Base-by-base conservation (phyloP, 2,797 vertebrate species). In the Falco novaeseelandiae region DNA sequence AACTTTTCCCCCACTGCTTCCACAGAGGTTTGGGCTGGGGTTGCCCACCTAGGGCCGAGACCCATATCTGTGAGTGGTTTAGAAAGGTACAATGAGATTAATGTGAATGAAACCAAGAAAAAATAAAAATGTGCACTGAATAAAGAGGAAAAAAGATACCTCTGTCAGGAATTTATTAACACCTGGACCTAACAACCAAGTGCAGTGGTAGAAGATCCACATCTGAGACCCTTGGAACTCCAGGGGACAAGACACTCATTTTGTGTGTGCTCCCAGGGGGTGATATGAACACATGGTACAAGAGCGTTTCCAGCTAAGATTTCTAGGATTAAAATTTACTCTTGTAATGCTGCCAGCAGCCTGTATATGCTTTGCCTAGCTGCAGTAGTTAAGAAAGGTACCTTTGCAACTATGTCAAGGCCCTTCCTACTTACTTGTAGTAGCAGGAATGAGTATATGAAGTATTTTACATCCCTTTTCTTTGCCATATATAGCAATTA, bases 381-480 rank as follows among this genome's bases (percentile, higher is more conserved):
- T 86, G 62, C 52, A 66, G 38, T 66, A 67, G 55, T 83, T 70
- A 80, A 91, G 62, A 95, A 95, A 59, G 42, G 55, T 83, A 78
- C 54, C 32, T 83, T 83, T 48, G 83, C 49, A 88, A 46, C 38
- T 73, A 17, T 9, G 83, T 38, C n/a, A 63, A 80, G 49, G 67
- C 54, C 72, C 93, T 96, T 81, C 25, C 44, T 38, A 71, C 38
- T 69, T 87, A 83, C 58, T 96, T 81, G 76, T 63, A 74, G 78
- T 23, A 90, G 87, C 62, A 94, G 48, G 58, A 97, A 91, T 48
- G 70, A 92, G 44, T 44, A 79, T 34, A 83, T 1, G 3, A 87
- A 90, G 54, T 93, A 93, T 82, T 89, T 96, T 76, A 87, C 48
- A 57, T 83, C 59, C 20, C 29, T 95, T 90, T 93, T 85, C 83